Conservation (phyloP, 2,888 invertebrate genomes). For the Apotomis capreana region DNA sequence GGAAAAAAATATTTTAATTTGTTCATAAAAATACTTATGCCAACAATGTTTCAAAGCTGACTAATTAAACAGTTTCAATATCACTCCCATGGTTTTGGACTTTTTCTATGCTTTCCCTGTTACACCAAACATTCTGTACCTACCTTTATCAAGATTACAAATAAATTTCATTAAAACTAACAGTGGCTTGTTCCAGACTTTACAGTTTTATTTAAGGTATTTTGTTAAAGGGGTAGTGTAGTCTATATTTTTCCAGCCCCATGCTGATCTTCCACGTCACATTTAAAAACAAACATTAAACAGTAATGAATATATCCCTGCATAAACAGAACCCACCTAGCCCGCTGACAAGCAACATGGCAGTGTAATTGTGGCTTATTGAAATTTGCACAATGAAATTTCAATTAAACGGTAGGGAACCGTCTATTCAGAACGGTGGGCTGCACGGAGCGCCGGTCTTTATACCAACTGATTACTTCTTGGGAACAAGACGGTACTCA, state of each 20-base stretch:
- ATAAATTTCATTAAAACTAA: too few relatives aligned
- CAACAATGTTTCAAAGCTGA: too few relatives aligned
- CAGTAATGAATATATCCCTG: constrained; percentile 16
- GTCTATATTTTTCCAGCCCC: neutral
- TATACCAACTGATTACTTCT: constrained; percentile 34
- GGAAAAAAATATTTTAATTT: too few relatives aligned
- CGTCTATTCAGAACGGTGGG: constrained; percentile 28
- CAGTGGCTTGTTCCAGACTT: too few relatives aligned
- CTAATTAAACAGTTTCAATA: too few relatives aligned
- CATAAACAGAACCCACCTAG: constrained; percentile 3
- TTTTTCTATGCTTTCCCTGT: too few relatives aligned
- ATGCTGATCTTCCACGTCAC: neutral
- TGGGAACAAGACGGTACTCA: constrained; percentile 6
- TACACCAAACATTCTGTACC: too few relatives aligned
- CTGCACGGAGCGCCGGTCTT: constrained; percentile 22
- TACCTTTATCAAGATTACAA: too few relatives aligned
- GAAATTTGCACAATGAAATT: constrained; percentile 38
- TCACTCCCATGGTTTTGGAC: too few relatives aligned
- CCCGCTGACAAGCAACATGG: constrained; percentile 18
- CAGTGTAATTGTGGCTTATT: constrained; percentile 39
- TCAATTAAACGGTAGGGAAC: constrained; percentile 35
- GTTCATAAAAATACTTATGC: too few relatives aligned
- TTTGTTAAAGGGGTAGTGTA: neutral
- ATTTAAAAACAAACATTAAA: constrained; percentile 19
- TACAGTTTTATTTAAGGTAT: too few relatives aligned